phyloP scores from a whole-genome alignment of 2,888 invertebrate species.

The Leptopilina drosophilae region DNA sequence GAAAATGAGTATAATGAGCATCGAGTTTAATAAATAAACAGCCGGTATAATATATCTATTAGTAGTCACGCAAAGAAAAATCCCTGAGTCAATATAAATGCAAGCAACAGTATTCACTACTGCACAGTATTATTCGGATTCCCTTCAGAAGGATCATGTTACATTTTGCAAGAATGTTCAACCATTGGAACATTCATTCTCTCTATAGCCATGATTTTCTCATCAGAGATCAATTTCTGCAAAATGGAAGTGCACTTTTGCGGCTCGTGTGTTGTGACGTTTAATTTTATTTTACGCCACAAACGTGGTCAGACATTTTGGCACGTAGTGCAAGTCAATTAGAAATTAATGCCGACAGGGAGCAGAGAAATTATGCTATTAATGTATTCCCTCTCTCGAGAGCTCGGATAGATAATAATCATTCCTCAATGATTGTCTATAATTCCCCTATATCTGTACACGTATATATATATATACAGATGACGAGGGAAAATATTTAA shows the following conservation, averaged over 20 bases:
- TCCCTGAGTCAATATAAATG: too few relatives aligned
- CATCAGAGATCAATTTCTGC: conserved; percentile 33
- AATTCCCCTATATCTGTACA: conserved; percentile 61
- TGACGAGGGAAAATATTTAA: too few relatives aligned
- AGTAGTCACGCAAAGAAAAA: too few relatives aligned
- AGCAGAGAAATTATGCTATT: conserved; percentile 65
- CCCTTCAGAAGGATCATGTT: not conserved
- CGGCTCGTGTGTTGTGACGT: conserved; percentile 22
- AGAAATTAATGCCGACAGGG: conserved; percentile 57
- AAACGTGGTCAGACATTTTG: conserved; percentile 63
- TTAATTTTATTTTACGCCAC: conserved; percentile 35
- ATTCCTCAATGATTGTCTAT: conserved; percentile 68
- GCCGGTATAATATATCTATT: too few relatives aligned
- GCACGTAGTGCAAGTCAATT: conserved; percentile 68
- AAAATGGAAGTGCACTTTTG: conserved; percentile 17
- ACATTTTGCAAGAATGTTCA: conserved; percentile 9
- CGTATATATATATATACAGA: too few relatives aligned
- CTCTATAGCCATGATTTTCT: conserved; percentile 3
- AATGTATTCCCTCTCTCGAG: conserved; percentile 66
- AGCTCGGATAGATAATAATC: conserved; percentile 63
- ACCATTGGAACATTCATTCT: not conserved
- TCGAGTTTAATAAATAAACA: too few relatives aligned
- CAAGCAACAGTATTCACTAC: too few relatives aligned
- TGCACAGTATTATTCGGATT: too few relatives aligned
- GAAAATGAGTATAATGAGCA: too few relatives aligned